Base-by-base conservation (phyloP, 2,888 invertebrate genomes). In the Cataglyphis livida region DNA sequence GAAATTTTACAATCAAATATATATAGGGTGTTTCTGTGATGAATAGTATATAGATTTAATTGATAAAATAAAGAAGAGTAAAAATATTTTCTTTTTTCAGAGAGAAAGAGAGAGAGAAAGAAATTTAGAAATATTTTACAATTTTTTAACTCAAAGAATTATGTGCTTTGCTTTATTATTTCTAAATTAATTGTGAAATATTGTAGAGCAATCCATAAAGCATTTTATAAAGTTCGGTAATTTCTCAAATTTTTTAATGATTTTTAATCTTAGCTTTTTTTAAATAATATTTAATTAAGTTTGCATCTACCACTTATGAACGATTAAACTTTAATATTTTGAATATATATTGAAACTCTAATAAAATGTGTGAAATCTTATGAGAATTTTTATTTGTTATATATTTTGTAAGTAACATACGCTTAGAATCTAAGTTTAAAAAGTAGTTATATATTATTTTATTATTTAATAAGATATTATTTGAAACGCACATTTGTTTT, bases 1-100 rank as follows among this genome's bases (percentile, higher is more conserved):
- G 64, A 68, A 70, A 84, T 79, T 75, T 71, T 75, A 81, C 18
- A n/a, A 57, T 70, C 44, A 66, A 32, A 74, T 83, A 66, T 61
- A 65, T 79, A 48, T 59, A 78, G 32, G 71, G 10, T 71, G 61
- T 41, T 6, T 73, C 32, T 25, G 48, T 48, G 18, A 66, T 64
- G 68, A 65, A 54, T 48, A 25, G 3, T 21, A n/a, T 71, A 0
- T 57, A 38, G 21, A 61, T 54, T 28, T 59, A 54, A 71, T 81
- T 38, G 28, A 59, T 32, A 54, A n/a, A 62, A 65, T 41, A 44
- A 21, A 38, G 9, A 61, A 28, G 10, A 25, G 54, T 5, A 68
- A 48, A 48, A 18, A 48, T 48, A 48, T 18, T 18, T 48, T 68
- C 7, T 4, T 68, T 12, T 68, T 7, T 18, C 18, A 32, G 35